Percentiles rank a stretch among this genome's conserved stretches.
These are phyloP conservation scores for Perithous albicinctus DNA, from an alignment of 2,888 invertebrate species.

Conservation along the genomic window DNA sequence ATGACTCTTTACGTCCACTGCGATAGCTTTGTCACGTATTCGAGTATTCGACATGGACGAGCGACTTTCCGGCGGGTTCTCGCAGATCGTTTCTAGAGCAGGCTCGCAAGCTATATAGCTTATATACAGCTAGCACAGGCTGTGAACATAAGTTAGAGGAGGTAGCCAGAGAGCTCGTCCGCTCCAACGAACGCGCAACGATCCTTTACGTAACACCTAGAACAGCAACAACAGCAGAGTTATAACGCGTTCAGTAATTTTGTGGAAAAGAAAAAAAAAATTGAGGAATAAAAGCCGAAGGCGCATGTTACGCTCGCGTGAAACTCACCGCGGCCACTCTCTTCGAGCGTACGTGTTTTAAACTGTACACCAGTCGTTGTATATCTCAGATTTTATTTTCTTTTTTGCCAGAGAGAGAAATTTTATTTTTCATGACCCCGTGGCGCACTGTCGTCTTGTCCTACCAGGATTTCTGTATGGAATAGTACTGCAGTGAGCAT, in stretches of 20 bases:
- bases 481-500: background rate
- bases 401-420: background rate
- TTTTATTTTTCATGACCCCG: background rate
- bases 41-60: constrained; percentile 2
- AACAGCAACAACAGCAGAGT: constrained; percentile 28
- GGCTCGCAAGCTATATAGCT: background rate
- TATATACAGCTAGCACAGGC: background rate
- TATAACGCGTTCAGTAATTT: constrained; percentile 36
- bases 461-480: constrained; percentile 4
- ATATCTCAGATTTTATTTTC: background rate
- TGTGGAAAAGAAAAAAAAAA: constrained; percentile 3
- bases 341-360: constrained; percentile 8
- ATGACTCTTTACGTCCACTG: constrained; percentile 2
- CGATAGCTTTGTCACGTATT: constrained; percentile 6
- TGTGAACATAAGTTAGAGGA: constrained; percentile 14
- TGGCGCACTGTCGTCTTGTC: constrained; percentile 2
- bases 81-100: constrained; percentile 11
- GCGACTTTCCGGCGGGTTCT: background rate
- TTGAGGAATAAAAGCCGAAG: background rate
- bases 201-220: constrained; percentile 63
- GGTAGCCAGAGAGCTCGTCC: constrained; percentile 51
- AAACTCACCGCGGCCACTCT: constrained; percentile 14
- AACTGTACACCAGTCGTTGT: background rate
- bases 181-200: constrained; percentile 64
- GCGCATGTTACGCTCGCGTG: constrained; percentile 10